These are phyloP conservation scores for Muricea muricata DNA, from an alignment of 92 coral and sea anemone species.

Conservation along the genomic window DNA sequence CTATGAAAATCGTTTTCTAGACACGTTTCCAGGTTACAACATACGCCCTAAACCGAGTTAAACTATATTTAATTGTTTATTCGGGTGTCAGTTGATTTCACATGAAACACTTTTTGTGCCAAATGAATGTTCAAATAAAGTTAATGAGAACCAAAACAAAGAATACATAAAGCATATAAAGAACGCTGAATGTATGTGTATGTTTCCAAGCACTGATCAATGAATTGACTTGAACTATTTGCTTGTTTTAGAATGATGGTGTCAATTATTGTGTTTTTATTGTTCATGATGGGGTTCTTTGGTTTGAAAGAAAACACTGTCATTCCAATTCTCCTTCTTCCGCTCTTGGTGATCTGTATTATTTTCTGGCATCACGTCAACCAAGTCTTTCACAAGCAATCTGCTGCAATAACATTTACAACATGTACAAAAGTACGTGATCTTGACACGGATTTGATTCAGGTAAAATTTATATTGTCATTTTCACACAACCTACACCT, in stretches of 20 bases:
- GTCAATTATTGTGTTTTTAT: conserved; percentile 83
- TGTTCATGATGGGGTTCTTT: conserved; percentile 83
- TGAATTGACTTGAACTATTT: neutral
- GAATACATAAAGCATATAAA: too few species aligned
- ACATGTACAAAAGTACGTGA: conserved; percentile 31
- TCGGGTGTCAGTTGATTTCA: too few species aligned
- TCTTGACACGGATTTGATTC: conserved; percentile 24
- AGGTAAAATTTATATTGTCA: neutral
- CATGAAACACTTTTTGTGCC: too few species aligned
- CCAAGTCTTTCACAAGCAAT: conserved; percentile 23
- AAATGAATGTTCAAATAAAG: too few species aligned
- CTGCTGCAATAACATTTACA: neutral
- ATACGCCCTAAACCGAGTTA: too few species aligned
- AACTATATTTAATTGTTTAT: too few species aligned
- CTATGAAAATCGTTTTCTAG: too few species aligned
- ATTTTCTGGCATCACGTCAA: conserved; percentile 45
- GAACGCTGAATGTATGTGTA: too few species aligned
- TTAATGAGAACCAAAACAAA: too few species aligned
- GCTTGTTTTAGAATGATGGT: conserved; percentile 73
- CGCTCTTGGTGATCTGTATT: conserved; percentile 69
- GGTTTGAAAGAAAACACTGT: conserved; percentile 72
- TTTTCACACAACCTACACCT: too few species aligned
- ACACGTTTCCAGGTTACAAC: too few species aligned
- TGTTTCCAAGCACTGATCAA: too few species aligned
- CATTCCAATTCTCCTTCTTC: conserved; percentile 72